A percentile compares a stretch with the other conserved stretches of the same genome.
Evolutionary conservation across 2,888 invertebrate genomes (phyloP).

Genomic region (Acrocyrtus sp.): DNA sequence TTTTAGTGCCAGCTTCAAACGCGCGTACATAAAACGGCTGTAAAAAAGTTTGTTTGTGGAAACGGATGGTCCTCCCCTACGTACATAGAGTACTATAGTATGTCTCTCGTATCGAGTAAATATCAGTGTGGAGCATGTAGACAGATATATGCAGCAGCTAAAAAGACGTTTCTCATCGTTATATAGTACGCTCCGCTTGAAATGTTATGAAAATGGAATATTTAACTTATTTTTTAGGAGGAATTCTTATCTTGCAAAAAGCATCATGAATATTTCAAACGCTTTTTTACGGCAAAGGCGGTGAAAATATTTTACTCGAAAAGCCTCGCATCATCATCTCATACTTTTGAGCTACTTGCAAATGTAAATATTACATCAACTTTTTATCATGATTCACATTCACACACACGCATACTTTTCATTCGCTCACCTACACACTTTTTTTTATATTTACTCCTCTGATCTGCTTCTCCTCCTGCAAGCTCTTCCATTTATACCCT

Average conservation of each 20-base stretch:
- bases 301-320: constrained; percentile 49
- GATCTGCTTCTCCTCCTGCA: no score
- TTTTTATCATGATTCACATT: constrained; percentile 24
- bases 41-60: constrained; percentile 7
- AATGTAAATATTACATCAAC: constrained; percentile 47
- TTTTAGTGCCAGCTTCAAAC: no score
- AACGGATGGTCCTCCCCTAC: background rate
- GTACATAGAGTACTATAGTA: background rate
- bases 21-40: no score
- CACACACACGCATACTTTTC: no score
- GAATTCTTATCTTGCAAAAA: constrained; percentile 53
- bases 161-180: no score
- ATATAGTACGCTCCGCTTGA: no score
- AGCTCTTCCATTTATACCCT: constrained; percentile 6
- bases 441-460: constrained; percentile 17
- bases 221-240: constrained; percentile 11
- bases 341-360: constrained; percentile 30
- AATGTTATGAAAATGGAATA: constrained; percentile 31
- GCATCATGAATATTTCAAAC: constrained; percentile 57
- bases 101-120: background rate
- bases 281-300: constrained; percentile 42
- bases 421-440: constrained; percentile 7
- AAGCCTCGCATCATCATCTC: constrained; percentile 37
- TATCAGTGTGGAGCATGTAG: background rate
- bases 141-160: background rate